These are phyloP conservation scores for Drosophila tropicalis DNA, from an alignment of 1,140 invertebrate genomes.

Conservation along the genomic window DNA sequence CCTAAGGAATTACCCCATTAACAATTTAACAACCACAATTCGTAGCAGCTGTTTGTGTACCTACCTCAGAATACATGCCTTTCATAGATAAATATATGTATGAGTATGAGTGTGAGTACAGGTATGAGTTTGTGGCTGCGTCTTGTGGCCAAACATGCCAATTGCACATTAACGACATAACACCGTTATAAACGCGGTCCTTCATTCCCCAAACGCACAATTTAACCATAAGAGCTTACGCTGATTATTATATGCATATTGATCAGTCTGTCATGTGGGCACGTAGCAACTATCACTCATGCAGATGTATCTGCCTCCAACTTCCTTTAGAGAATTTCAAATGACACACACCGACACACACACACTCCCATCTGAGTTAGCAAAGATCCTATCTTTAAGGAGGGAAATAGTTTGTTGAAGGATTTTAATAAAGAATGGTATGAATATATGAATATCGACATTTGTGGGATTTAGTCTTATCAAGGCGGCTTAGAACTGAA, in stretches of 20 bases:
- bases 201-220: conserved; percentile 33
- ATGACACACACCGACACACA: background rate
- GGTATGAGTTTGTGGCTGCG: conserved; percentile 32
- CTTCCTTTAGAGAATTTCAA: conserved; percentile 4
- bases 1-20: conserved; percentile 73
- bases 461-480: too few relatives aligned
- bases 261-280: conserved; percentile 58
- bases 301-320: background rate
- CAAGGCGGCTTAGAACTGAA: too few relatives aligned
- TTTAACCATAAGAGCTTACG: conserved; percentile 42
- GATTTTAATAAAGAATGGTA: too few relatives aligned
- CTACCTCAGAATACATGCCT: conserved; percentile 4
- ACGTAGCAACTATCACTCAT: conserved; percentile 67
- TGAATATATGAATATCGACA: too few relatives aligned
- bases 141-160: conserved; percentile 75
- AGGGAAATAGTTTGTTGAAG: too few relatives aligned
- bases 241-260: conserved; percentile 70
- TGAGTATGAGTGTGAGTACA: background rate
- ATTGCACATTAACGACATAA: conserved; percentile 82
- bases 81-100: background rate
- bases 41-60: conserved; percentile 44
- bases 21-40: conserved; percentile 77
- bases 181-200: conserved; percentile 73
- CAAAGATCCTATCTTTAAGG: conserved; percentile 27
- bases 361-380: background rate